Evolutionary conservation across 2,888 invertebrate genomes (phyloP).

Genomic region (Panopea generosa): DNA sequence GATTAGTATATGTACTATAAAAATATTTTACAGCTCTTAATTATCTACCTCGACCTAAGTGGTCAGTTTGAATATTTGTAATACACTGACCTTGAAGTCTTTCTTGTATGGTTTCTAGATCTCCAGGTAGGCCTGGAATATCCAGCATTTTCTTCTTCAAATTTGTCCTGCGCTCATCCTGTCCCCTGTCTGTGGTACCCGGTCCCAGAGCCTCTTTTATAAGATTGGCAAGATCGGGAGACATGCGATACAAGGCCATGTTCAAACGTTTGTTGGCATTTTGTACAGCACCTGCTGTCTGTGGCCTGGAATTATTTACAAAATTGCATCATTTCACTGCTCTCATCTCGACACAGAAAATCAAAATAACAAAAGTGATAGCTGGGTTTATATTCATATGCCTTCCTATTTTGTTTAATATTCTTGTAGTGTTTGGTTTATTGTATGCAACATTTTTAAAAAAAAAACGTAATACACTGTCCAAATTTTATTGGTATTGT

Average conservation of each 20-base stretch:
- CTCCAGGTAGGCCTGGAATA: conserved; percentile 24
- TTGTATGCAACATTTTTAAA: too few relatives aligned
- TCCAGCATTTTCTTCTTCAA: conserved; percentile 16
- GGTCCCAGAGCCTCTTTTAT: conserved; percentile 66
- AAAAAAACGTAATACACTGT: too few relatives aligned
- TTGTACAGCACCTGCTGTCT: conserved; percentile 58
- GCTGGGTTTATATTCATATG: too few relatives aligned
- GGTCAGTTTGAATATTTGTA: too few relatives aligned
- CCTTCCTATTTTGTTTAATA: too few relatives aligned
- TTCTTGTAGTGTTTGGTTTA: not conserved
- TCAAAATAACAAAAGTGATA: too few relatives aligned
- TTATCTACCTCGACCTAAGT: too few relatives aligned
- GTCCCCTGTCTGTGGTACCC: conserved; percentile 13
- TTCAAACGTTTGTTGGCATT: conserved; percentile 60
- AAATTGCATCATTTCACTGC: too few relatives aligned
- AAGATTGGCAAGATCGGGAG: conserved; percentile 66
- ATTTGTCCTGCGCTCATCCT: not conserved
- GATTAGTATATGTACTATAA: too few relatives aligned
- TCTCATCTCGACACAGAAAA: not conserved
- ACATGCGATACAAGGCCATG: conserved; percentile 71
- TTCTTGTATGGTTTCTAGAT: conserved; percentile 56
- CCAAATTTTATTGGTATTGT: too few relatives aligned
- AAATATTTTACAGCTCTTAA: too few relatives aligned
- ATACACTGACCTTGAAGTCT: conserved; percentile 56
- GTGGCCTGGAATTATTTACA: conserved; percentile 68